phyloP scores from a whole-genome alignment of 2,797 vertebrate species.

The Gymnothorax javanicus region DNA sequence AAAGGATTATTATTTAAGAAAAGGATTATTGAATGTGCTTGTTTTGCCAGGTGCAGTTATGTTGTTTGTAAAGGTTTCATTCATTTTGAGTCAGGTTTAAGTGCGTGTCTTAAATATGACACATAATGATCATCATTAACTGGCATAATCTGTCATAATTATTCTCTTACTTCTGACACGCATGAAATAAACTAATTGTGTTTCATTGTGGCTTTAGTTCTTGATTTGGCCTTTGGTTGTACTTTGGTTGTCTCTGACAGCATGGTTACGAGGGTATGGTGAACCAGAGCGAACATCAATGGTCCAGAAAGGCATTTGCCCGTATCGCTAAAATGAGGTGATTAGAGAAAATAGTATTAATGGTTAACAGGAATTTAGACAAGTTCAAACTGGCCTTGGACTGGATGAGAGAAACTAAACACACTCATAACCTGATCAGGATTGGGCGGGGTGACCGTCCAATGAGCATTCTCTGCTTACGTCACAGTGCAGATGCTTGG shows the following conservation, averaged over 20 bases:
- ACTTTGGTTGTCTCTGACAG: neutral
- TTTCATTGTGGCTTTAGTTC: neutral
- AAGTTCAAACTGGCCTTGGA: neutral
- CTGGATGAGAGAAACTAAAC: neutral
- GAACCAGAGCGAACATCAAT: neutral
- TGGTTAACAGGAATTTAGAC: neutral
- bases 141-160: neutral
- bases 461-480: neutral
- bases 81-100: neutral
- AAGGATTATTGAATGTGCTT: neutral
- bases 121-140: neutral
- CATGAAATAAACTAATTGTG: neutral
- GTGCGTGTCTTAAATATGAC: neutral
- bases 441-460: neutral
- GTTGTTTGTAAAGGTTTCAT: neutral
- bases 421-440: neutral
- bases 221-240: neutral
- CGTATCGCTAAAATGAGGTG: neutral
- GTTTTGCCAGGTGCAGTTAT: neutral
- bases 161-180: neutral
- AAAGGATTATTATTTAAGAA: too few species aligned
- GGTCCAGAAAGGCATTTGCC: neutral
- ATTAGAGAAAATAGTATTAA: slow-evolving; percentile 15
- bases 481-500: neutral
- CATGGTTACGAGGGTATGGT: neutral